These are phyloP conservation scores for Onychorhynchus coronatus DNA, from an alignment of 2,113 vertebrate species.

Conservation along the genomic window DNA sequence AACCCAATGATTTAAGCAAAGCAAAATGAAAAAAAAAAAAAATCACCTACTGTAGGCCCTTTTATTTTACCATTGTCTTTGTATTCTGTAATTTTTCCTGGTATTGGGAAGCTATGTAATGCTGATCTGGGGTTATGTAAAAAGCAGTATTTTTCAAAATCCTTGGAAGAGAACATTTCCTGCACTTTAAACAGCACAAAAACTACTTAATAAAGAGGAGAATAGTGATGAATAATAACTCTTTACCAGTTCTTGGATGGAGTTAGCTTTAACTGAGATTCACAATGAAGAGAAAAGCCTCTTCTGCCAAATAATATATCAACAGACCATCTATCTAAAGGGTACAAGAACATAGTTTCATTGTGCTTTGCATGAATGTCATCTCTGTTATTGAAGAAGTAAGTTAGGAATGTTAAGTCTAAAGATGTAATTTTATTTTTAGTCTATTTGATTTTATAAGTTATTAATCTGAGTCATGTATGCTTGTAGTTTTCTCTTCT, in stretches of 20 bases:
- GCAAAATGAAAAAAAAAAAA: background rate
- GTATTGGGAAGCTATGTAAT: background rate
- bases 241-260: conserved; percentile 35
- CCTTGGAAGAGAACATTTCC: conserved; percentile 3
- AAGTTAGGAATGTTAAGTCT: background rate
- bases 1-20: background rate
- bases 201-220: conserved; percentile 13
- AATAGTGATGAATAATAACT: conserved; percentile 24
- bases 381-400: background rate
- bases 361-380: background rate
- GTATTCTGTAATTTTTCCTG: background rate
- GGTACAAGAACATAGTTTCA: background rate
- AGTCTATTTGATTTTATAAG: background rate
- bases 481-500: background rate
- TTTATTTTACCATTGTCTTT: background rate
- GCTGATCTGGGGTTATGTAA: background rate
- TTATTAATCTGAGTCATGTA: background rate
- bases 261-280: conserved; percentile 31
- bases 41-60: background rate
- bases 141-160: background rate
- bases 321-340: background rate
- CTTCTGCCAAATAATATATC: background rate
- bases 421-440: conserved; percentile 3
- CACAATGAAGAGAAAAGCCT: conserved; percentile 3
- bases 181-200: conserved; percentile 34